phyloP scores from a whole-genome alignment of 1,140 invertebrate genomes.

The Drosophila subpulchrella region DNA sequence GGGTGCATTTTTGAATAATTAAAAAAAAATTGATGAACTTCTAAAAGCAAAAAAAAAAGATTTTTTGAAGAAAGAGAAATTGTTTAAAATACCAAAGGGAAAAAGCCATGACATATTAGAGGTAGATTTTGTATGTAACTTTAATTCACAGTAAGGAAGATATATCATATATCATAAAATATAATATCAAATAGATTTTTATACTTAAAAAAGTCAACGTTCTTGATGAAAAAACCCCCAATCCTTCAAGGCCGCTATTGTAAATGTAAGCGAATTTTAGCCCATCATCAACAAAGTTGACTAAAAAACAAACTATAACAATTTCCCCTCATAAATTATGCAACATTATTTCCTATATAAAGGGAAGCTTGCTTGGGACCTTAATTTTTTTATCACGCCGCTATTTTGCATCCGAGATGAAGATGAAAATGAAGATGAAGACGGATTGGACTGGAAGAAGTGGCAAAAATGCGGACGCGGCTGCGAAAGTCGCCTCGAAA shows the following conservation, averaged over 20 bases:
- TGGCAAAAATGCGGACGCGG: conserved; percentile 70
- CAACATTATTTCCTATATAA: conserved; percentile 76
- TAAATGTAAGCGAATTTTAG: conserved; percentile 2
- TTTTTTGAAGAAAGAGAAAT: background rate
- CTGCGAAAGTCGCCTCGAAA: conserved; percentile 68
- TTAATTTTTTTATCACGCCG: conserved; percentile 19
- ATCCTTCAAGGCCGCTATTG: conserved; percentile 27
- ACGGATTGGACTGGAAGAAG: conserved; percentile 14
- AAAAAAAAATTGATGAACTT: conserved; percentile 3
- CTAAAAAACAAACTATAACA: conserved; percentile 58
- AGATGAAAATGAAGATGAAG: conserved; percentile 20
- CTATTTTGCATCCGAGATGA: conserved; percentile 48
- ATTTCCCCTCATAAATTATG: conserved; percentile 81
- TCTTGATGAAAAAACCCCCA: background rate
- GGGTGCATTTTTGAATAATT: conserved; percentile 16
- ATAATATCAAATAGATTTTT: no score
- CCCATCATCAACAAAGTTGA: conserved; percentile 14
- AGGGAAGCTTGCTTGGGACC: conserved; percentile 35
- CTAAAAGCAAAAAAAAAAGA: background rate
- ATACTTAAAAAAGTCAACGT: no score
- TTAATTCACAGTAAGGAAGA: no score
- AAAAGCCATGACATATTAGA: background rate
- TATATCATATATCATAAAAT: no score
- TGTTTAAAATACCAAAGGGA: background rate
- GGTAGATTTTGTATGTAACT: no score